These are phyloP conservation scores for Mellivora capensis DNA, from an alignment of 2,113 vertebrate species.

Conservation along the genomic window DNA sequence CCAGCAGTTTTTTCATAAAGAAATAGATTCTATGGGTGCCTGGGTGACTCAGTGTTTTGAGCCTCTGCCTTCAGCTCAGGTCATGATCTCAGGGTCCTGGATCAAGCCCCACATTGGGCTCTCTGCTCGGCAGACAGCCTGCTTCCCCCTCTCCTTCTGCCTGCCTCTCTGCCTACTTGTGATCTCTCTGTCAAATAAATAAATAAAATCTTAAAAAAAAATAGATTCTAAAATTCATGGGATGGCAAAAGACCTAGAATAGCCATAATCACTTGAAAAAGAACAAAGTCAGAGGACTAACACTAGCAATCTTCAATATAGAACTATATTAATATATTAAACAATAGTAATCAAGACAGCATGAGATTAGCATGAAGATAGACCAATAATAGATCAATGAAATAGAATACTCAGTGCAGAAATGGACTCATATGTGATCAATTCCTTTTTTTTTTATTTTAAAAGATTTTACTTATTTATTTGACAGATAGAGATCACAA, in stretches of 20 bases:
- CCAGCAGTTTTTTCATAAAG: not conserved
- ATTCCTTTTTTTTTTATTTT: too few species aligned
- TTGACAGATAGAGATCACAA: too few species aligned
- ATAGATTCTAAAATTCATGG: not conserved
- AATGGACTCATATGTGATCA: not conserved
- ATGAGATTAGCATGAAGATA: not conserved
- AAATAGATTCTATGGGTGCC: not conserved
- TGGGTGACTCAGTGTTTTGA: too few species aligned
- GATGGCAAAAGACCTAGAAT: not conserved
- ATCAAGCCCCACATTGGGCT: too few species aligned
- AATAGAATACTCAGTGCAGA: not conserved
- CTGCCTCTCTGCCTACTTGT: too few species aligned
- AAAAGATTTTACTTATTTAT: too few species aligned
- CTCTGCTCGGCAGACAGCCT: too few species aligned
- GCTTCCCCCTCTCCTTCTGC: too few species aligned
- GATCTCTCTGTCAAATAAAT: too few species aligned
- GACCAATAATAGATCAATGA: not conserved
- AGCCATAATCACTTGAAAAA: not conserved
- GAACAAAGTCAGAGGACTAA: not conserved
- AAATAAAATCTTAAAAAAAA: not conserved
- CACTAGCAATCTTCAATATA: not conserved
- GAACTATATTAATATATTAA: not conserved
- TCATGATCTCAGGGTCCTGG: too few species aligned
- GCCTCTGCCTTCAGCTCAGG: too few species aligned
- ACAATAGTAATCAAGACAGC: not conserved